Evolutionary conservation across 2,797 vertebrate genomes (phyloP).

Genomic region (Galaxias olidus): DNA sequence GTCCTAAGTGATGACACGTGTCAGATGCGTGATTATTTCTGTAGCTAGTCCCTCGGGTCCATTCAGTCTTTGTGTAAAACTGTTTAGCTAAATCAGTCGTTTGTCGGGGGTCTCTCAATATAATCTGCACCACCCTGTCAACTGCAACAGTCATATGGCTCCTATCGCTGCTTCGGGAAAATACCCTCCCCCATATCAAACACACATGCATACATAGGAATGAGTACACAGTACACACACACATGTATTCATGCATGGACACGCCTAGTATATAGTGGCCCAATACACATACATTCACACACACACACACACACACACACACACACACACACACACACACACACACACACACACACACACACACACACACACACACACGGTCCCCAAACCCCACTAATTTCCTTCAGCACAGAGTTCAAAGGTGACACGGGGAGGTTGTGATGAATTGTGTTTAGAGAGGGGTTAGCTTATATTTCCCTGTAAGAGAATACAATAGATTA

Average conservation of each 20-base stretch:
- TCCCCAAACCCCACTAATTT: constrained; percentile 24
- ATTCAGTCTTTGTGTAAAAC: too few relatives aligned
- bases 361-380: constrained; percentile 12
- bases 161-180: too few relatives aligned
- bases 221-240: too few relatives aligned
- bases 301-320: constrained; percentile 5
- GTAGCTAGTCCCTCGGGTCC: neutral
- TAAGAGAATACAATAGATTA: neutral
- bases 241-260: too few relatives aligned
- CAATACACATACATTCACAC: neutral
- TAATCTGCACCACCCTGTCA: too few relatives aligned
- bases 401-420: constrained; percentile 25
- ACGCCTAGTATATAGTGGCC: too few relatives aligned
- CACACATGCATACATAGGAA: too few relatives aligned
- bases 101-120: too few relatives aligned
- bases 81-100: too few relatives aligned
- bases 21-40: neutral
- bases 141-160: too few relatives aligned
- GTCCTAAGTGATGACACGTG: neutral
- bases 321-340: constrained; percentile 17
- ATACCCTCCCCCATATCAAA: too few relatives aligned
- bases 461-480: neutral
- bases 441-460: constrained; percentile 37
- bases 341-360: constrained; percentile 6
- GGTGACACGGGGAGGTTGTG: constrained; percentile 11